Evolutionary conservation across 2,888 invertebrate species (phyloP).

Genomic region (Pollenia angustigena): DNA sequence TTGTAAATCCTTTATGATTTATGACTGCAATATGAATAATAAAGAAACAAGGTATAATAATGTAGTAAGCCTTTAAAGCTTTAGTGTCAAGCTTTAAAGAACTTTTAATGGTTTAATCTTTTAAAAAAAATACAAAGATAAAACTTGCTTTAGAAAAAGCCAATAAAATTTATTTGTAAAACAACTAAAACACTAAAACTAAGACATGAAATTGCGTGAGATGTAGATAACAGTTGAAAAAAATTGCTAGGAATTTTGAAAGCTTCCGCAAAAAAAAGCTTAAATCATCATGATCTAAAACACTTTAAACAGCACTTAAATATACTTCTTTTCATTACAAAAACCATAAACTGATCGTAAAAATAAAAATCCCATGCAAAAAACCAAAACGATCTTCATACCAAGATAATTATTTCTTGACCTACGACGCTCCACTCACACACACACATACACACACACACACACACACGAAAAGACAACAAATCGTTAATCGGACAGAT

Average conservation of each 20-base stretch:
- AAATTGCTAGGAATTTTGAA: slow-evolving; percentile 56
- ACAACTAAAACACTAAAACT: background rate
- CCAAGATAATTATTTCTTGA: slow-evolving; percentile 69
- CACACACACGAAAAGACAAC: background rate
- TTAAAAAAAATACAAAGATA: background rate
- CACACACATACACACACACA: background rate
- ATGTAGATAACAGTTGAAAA: slow-evolving; percentile 23
- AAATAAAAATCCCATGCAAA: slow-evolving; percentile 54
- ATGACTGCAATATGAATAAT: slow-evolving; percentile 41
- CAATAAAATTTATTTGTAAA: slow-evolving; percentile 7
- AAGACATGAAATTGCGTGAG: slow-evolving; percentile 58
- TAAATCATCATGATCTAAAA: slow-evolving; percentile 68
- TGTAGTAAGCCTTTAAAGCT: background rate
- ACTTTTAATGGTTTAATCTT: slow-evolving; percentile 6
- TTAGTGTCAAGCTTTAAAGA: background rate
- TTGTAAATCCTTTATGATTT: slow-evolving; percentile 64
- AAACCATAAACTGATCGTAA: slow-evolving; percentile 4
- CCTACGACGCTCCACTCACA: slow-evolving; percentile 52
- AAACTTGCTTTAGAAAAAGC: slow-evolving; percentile 15
- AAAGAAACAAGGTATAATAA: background rate
- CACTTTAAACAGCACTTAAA: slow-evolving; percentile 62
- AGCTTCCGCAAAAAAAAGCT: slow-evolving; percentile 69
- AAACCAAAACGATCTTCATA: slow-evolving; percentile 62
- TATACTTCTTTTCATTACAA: background rate
- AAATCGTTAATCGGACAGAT: slow-evolving; percentile 5